Evolutionary conservation across 2,797 vertebrate species (phyloP).

Genomic region (Sebastes minor): DNA sequence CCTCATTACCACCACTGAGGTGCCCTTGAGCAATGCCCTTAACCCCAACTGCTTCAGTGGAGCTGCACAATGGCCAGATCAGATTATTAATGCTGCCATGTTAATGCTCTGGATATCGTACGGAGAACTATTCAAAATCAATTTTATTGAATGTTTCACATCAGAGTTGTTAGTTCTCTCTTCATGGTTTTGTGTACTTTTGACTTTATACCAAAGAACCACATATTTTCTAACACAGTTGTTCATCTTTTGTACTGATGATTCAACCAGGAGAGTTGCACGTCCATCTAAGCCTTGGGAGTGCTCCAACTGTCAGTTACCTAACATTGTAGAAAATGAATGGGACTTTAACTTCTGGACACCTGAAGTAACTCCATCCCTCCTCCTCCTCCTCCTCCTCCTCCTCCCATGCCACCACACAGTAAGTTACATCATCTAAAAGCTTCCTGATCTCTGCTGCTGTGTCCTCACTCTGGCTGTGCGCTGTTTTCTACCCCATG

Average conservation of each 20-base stretch:
- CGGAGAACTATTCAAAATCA: background rate
- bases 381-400: background rate
- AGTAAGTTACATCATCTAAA: constrained; percentile 44
- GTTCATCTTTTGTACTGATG: background rate
- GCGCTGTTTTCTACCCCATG: constrained; percentile 44
- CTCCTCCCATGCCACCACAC: background rate
- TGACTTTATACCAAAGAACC: background rate
- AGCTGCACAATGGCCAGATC: too few species aligned
- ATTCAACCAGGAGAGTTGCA: background rate
- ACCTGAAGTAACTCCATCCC: constrained; percentile 16
- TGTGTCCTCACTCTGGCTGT: constrained; percentile 26
- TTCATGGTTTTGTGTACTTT: background rate
- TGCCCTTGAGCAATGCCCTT: too few species aligned
- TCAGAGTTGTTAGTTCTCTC: background rate
- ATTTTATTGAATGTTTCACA: background rate
- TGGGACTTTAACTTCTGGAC: background rate
- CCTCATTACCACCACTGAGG: too few species aligned
- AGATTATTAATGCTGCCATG: background rate
- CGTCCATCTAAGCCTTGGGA: background rate
- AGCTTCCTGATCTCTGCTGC: constrained; percentile 23
- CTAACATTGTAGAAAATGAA: background rate
- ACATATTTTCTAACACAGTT: background rate
- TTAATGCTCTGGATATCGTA: background rate
- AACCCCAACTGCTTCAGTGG: too few species aligned
- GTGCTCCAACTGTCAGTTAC: background rate